Evolutionary conservation across 2,888 invertebrate genomes (phyloP).

Genomic region (Nudaria mundana): DNA sequence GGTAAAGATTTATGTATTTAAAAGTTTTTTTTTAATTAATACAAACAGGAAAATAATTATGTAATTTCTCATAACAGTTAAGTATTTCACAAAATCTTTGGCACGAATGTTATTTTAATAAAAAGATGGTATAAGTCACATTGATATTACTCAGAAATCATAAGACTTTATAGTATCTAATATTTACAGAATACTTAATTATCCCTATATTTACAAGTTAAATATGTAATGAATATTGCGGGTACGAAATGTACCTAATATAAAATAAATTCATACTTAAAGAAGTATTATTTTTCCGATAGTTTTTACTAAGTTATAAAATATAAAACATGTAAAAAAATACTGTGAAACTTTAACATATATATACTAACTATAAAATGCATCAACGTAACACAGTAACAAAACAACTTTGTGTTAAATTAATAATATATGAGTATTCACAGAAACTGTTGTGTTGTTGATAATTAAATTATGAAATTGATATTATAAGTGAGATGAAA

Average conservation of each 20-base stretch:
- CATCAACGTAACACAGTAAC: constrained; percentile 24
- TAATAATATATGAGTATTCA: constrained; percentile 25
- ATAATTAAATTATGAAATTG: constrained; percentile 6
- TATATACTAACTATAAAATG: constrained; percentile 14
- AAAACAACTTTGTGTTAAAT: constrained; percentile 26
- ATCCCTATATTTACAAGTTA: constrained; percentile 36
- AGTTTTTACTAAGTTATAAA: constrained; percentile 10
- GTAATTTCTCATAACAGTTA: constrained; percentile 17
- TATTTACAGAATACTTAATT: constrained; percentile 33
- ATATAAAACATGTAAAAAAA: constrained; percentile 19
- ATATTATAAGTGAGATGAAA: constrained; percentile 14
- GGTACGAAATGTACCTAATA: constrained; percentile 8
- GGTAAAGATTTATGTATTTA: constrained; percentile 17
- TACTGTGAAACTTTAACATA: constrained; percentile 17
- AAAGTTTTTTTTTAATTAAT: constrained; percentile 9
- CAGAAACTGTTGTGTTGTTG: constrained; percentile 8
- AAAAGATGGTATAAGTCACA: too few species aligned
- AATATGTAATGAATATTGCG: constrained; percentile 23
- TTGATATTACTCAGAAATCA: constrained; percentile 20
- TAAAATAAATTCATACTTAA: too few species aligned
- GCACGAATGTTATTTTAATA: constrained; percentile 34
- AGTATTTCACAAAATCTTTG: constrained; percentile 36
- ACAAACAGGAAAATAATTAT: constrained; percentile 11
- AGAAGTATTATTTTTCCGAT: too few species aligned
- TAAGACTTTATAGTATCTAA: constrained; percentile 8